Base-by-base conservation (phyloP, 1,140 invertebrate genomes). In the Venturia canescens region DNA sequence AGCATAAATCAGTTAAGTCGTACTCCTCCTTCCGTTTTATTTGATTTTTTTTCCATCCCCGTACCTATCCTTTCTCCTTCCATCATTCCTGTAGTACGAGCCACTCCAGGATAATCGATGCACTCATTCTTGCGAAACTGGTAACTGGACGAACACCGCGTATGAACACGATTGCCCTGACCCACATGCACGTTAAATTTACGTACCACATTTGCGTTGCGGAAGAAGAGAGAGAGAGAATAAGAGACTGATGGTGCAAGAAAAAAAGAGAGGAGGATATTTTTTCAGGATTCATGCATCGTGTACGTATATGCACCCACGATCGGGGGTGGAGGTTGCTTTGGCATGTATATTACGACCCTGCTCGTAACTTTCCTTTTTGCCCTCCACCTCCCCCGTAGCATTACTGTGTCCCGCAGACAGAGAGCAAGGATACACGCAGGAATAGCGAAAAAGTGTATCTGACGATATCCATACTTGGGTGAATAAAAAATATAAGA, bases 141-240 rank as follows among this genome's bases (percentile, higher is more conserved):
- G 27, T 31, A 31, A 69, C 26, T 69, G 66, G 29, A 31, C 66
- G 66, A 69, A 69, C 29, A 69, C 23, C 23, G 27, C 23, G 16
- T 63, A 63, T 18, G 21, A 26, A 23, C 23, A 3, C 66, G 66
- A 69, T 69, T 15, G 23, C 60, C 60, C 66, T 69, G 66, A 69
- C 66, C 66, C 66, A 69, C 66, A 69, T 69, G 66, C 27, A 31
- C 66, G 66, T 34, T 18, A 69, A 69, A 69, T 31, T 31, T 69
- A 69, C 66, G 66, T 69, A 69, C 29, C 66, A 23, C 21, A 69
- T 31, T 13, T 69, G 27, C 29, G 15, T 31, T n/a, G 9, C 23
- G 27, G 9, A 66, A 0, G 11, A 7, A 26, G 21, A 63, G 21
- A 6, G n/a, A 53, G 50, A 53, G 50, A 53, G 50, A 53, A 15